These are phyloP conservation scores for Ectemnius continuus DNA, from an alignment of 2,888 invertebrate species.

Conservation along the genomic window DNA sequence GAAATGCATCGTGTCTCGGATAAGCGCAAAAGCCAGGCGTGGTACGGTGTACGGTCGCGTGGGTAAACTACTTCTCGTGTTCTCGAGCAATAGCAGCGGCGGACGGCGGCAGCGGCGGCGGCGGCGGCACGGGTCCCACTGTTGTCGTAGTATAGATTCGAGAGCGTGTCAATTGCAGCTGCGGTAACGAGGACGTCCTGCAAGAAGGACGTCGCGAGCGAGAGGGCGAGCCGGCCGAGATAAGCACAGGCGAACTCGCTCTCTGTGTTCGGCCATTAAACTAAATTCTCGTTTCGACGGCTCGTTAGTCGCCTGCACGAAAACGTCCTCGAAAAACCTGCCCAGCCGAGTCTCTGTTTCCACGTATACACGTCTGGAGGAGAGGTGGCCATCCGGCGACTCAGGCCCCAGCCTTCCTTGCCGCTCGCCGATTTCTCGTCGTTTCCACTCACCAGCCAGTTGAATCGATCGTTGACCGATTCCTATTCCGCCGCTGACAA, in stretches of 20 bases:
- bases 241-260: constrained; percentile 56
- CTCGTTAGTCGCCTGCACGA: constrained; percentile 66
- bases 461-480: constrained; percentile 27
- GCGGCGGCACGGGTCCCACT: not conserved
- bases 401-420: not conserved
- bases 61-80: constrained; percentile 59
- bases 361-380: not conserved
- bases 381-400: too few species aligned
- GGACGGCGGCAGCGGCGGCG: constrained; percentile 9
- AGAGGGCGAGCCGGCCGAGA: constrained; percentile 38
- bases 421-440: not conserved
- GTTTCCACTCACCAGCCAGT: constrained; percentile 10
- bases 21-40: too few species aligned
- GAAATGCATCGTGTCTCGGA: too few species aligned
- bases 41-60: constrained; percentile 14
- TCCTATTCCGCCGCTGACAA: constrained; percentile 21
- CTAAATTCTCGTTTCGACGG: constrained; percentile 69
- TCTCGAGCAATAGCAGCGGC: constrained; percentile 28
- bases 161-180: constrained; percentile 67
- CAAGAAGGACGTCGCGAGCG: constrained; percentile 57
- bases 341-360: constrained; percentile 47
- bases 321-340: constrained; percentile 52
- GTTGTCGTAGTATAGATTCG: constrained; percentile 54
- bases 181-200: constrained; percentile 64
- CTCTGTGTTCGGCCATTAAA: constrained; percentile 62